These are phyloP conservation scores for Periparus ater DNA, from an alignment of 2,797 vertebrate genomes.

Conservation along the genomic window DNA sequence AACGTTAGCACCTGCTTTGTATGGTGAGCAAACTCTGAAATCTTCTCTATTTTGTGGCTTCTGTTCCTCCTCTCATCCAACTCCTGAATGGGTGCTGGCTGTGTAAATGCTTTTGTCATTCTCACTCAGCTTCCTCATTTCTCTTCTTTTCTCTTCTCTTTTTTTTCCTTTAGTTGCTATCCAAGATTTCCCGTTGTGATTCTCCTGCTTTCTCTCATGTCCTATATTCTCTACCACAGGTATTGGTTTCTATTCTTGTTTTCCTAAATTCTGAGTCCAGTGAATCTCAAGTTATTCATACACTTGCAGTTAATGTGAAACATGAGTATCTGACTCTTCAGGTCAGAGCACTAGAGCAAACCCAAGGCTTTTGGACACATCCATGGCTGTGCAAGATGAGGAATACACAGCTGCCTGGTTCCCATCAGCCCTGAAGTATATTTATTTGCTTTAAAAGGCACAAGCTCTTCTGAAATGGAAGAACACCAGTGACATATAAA, in stretches of 20 bases:
- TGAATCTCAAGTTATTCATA: not conserved
- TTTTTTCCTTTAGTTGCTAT: not conserved
- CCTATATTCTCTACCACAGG: not conserved
- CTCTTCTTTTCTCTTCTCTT: not conserved
- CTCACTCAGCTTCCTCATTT: not conserved
- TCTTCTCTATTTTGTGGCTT: not conserved
- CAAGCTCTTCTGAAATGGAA: not conserved
- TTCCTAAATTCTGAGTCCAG: not conserved
- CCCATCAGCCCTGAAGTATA: not conserved
- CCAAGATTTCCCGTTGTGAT: not conserved
- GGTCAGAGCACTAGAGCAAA: not conserved
- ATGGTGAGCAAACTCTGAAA: not conserved
- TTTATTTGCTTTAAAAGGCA: constrained; percentile 44
- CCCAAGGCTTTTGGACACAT: not conserved
- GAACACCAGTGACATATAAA: not conserved
- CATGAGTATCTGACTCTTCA: not conserved
- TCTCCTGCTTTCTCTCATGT: not conserved
- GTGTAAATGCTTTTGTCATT: not conserved
- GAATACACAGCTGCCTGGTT: not conserved
- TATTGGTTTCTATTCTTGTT: not conserved
- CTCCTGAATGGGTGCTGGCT: not conserved
- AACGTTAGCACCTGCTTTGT: not conserved
- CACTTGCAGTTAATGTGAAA: not conserved
- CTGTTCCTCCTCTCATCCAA: not conserved
- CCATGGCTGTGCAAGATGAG: not conserved